Evolutionary conservation across 1,140 invertebrate species (phyloP).

Genomic region (Conus ventricosus): DNA sequence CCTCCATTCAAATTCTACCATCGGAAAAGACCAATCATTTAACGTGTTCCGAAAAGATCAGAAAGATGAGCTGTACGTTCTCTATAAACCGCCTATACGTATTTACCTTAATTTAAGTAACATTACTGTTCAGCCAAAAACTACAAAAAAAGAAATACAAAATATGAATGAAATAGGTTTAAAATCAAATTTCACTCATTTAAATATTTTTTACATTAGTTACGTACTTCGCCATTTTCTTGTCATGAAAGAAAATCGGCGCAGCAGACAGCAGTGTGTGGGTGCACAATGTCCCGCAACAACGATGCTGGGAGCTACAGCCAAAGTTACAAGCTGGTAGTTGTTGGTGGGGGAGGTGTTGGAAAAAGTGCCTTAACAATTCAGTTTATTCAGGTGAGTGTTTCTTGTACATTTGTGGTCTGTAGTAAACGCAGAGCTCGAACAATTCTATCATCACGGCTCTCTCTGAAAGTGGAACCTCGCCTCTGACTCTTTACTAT

Average conservation of each 20-base stretch:
- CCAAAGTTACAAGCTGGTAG: constrained; percentile 94
- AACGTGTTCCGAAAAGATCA: background rate
- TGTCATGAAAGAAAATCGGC: constrained; percentile 14
- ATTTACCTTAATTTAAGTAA: background rate
- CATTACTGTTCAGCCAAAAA: background rate
- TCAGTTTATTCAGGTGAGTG: constrained; percentile 97
- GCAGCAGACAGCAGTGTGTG: constrained; percentile 22
- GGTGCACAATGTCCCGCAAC: constrained; percentile 59
- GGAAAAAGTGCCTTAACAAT: constrained; percentile 98
- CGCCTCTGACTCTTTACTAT: too few species aligned
- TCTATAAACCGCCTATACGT: background rate
- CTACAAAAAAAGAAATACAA: too few species aligned
- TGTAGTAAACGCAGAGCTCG: too few species aligned
- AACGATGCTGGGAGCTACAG: constrained; percentile 64
- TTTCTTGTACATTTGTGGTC: background rate
- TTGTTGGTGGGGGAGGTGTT: constrained; percentile 98
- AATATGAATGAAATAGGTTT: background rate
- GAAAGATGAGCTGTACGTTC: background rate
- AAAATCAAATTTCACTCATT: background rate
- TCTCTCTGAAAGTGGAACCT: too few species aligned
- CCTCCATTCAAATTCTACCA: constrained; percentile 33
- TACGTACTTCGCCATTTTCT: constrained; percentile 35
- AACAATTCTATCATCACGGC: too few species aligned
- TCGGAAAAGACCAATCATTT: background rate
- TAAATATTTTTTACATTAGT: background rate